phyloP scores from a whole-genome alignment of 2,888 invertebrate species.

The Koerneria pararmatus region DNA sequence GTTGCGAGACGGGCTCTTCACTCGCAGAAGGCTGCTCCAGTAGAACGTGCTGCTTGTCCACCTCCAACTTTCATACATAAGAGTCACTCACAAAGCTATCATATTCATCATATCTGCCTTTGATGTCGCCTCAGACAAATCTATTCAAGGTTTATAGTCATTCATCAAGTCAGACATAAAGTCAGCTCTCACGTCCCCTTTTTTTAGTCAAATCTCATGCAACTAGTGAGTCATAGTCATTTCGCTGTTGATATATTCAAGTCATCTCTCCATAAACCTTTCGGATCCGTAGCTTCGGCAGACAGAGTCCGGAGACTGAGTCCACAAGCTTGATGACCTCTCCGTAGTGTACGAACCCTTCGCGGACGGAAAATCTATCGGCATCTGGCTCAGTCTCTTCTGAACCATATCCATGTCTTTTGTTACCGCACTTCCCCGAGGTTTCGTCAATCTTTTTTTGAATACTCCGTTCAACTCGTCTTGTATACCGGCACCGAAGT shows the following conservation, averaged over 20 bases:
- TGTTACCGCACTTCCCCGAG: too few species aligned
- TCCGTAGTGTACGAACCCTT: conserved; percentile 98
- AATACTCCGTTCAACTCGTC: too few species aligned
- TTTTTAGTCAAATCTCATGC: too few species aligned
- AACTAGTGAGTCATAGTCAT: too few species aligned
- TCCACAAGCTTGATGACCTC: conserved; percentile 98
- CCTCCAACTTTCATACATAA: conserved; percentile 60
- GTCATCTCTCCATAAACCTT: conserved; percentile 62
- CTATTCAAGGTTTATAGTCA: neutral
- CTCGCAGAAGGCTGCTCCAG: conserved; percentile 72
- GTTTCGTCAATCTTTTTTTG: too few species aligned
- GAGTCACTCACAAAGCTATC: conserved; percentile 77
- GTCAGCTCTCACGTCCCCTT: too few species aligned
- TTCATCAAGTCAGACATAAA: too few species aligned
- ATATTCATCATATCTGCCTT: too few species aligned
- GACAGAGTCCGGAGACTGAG: conserved; percentile 97
- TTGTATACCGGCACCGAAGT: too few species aligned
- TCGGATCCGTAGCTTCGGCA: conserved; percentile 76
- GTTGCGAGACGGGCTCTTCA: conserved; percentile 96
- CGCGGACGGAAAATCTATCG: conserved; percentile 85
- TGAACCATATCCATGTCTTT: too few species aligned
- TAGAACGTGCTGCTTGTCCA: conserved; percentile 96
- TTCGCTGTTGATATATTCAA: neutral
- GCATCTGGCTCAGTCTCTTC: conserved; percentile 72
- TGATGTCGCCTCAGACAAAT: too few species aligned